phyloP scores from a whole-genome alignment of 2,888 invertebrate species.

The Andrena dorsata region DNA sequence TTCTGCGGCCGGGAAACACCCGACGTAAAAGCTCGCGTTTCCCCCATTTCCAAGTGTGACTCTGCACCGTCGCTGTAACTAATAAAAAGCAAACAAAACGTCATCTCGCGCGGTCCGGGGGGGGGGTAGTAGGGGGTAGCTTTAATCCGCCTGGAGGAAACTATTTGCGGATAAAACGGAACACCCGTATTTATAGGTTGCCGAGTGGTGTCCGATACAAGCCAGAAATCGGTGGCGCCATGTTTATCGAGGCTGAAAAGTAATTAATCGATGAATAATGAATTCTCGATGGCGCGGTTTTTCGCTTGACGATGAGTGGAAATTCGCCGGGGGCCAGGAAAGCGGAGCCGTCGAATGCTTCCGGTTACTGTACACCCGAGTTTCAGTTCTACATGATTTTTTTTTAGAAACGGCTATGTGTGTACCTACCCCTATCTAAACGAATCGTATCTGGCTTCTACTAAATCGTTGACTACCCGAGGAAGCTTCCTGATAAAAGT shows the following conservation, averaged over 20 bases:
- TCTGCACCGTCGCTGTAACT: conserved; percentile 5
- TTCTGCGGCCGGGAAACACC: background rate
- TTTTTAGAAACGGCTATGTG: conserved; percentile 26
- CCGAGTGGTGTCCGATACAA: background rate
- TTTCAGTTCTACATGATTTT: background rate
- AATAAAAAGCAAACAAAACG: conserved; percentile 30
- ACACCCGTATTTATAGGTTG: conserved; percentile 30
- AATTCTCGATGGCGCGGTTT: conserved; percentile 9
- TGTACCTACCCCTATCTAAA: conserved; percentile 11
- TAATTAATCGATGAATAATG: conserved; percentile 32
- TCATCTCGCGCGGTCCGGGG: background rate
- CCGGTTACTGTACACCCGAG: background rate
- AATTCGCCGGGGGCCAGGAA: background rate
- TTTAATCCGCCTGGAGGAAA: conserved; percentile 38
- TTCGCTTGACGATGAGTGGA: background rate
- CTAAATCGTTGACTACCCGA: conserved; percentile 36
- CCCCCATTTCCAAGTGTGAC: conserved; percentile 6
- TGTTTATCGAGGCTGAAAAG: background rate
- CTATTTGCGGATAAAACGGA: conserved; percentile 44
- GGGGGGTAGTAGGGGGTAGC: background rate
- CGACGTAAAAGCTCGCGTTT: conserved; percentile 4
- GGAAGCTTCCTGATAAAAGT: conserved; percentile 27
- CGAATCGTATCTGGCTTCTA: conserved; percentile 20
- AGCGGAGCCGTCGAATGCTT: background rate
- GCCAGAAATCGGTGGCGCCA: background rate